Conservation (phyloP, 2,113 vertebrate genomes). For the Tilapia sparmanii region DNA sequence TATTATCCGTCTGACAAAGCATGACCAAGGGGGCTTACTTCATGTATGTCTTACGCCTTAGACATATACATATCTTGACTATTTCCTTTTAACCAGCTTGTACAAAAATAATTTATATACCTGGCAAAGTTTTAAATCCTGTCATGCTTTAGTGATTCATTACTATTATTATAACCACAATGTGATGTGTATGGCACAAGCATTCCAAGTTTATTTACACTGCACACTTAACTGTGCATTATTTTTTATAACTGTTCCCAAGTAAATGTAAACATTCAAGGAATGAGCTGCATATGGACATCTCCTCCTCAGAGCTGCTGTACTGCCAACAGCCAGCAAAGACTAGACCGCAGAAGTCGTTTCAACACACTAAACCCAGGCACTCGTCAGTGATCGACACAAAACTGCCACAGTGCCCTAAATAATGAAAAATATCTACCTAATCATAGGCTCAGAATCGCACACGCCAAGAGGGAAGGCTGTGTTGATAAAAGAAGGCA, state of each 20-base stretch:
- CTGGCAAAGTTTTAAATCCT: background rate
- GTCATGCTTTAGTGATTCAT: background rate
- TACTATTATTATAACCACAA: background rate
- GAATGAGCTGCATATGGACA: background rate
- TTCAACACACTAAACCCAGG: constrained; percentile 1
- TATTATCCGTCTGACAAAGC: background rate
- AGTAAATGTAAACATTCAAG: constrained; percentile 45
- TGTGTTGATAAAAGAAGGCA: background rate
- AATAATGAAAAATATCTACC: background rate
- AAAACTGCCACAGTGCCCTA: background rate
- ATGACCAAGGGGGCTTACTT: background rate
- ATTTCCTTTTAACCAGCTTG: background rate
- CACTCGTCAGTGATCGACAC: background rate
- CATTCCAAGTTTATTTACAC: background rate
- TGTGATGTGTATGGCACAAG: background rate
- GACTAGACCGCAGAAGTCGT: background rate
- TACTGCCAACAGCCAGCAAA: background rate
- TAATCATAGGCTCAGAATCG: background rate
- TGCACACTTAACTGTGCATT: constrained; percentile 1
- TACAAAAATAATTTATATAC: background rate
- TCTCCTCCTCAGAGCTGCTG: constrained; percentile 4
- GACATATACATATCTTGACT: background rate
- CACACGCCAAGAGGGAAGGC: background rate
- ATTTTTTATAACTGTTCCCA: background rate
- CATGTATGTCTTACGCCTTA: background rate